Base-by-base conservation (phyloP, 2,113 vertebrate genomes). In the Chroicocephalus ridibundus region DNA sequence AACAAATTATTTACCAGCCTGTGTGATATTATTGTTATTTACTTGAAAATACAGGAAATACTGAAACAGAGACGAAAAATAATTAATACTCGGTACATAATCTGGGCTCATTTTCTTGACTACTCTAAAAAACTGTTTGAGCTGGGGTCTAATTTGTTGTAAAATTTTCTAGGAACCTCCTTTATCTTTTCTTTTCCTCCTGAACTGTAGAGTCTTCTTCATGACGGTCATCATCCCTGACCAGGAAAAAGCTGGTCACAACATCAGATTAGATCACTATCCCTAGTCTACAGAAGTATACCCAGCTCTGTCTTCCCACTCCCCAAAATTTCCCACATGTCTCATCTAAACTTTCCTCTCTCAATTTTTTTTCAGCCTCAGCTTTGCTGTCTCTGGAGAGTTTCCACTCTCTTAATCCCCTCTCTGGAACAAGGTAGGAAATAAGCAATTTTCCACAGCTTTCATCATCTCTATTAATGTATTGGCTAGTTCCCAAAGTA, bases 381-480 rank as follows among this genome's bases (percentile, higher is more conserved):
- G 38, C 7, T 83, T 83, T 77, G 54, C 49, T 81, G 5, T 68
- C 42, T 89, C 64, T 83, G 54, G 47, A 72, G 38, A 83, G 7
- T 80, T 94, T 91, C n/a, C 68, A 72, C 75, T 72, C 47, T 72
- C 25, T 31, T 77, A 88, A 93, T 89, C 44, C 19, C 12, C 40
- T 26, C 31, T 54, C 58, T 93, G 81, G 68, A 86, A 64, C 18
- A 89, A 46, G 32, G 17, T 64, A 93, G 62, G 72, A 94, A 96
- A 93, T 17, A 69, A 93, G 52, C 38, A 72, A 61, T 91, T 94
- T 96, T 89, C 72, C 54, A 89, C 44, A 51, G n/a, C 49, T 93
- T 81, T 91, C 90, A 91, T 72, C 22, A 61, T 47, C 25, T 55
- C 55, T 82, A 60, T 68, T 76, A 20, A 38, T 26, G 6, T 64